A percentile compares a stretch with the other conserved stretches of the same genome.
These are phyloP conservation scores for Stratiolaelaps scimitus DNA, from an alignment of 1,140 invertebrate genomes.

Conservation along the genomic window DNA sequence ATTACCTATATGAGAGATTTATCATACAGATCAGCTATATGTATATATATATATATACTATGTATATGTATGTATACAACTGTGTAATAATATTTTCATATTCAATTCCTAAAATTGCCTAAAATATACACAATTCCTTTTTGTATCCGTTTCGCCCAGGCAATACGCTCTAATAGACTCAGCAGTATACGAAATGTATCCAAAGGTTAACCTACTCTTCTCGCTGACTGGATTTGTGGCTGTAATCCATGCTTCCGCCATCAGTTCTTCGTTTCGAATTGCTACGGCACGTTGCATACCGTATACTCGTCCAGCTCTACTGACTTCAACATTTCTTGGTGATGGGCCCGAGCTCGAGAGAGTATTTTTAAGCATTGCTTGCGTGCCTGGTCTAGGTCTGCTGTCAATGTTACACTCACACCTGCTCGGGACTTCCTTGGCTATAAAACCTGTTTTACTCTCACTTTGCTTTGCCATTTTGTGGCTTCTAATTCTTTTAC, in stretches of 20 bases:
- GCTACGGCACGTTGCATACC: background rate
- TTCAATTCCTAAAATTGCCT: no score
- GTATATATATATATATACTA: no score
- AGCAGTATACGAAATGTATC: slow-evolving; percentile 18
- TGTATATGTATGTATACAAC: no score
- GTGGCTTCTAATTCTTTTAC: background rate
- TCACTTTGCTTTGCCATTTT: background rate
- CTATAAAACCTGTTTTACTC: background rate
- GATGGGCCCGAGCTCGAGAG: background rate
- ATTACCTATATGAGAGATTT: no score
- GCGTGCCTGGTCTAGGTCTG: background rate
- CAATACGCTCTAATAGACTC: slow-evolving; percentile 10
- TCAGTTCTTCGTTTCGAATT: slow-evolving; percentile 12
- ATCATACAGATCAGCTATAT: no score
- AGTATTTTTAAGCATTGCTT: background rate
- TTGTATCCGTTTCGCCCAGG: background rate
- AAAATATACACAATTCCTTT: no score
- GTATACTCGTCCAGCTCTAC: background rate
- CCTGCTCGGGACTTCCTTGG: background rate
- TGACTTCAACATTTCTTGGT: background rate
- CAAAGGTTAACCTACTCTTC: slow-evolving; percentile 19
- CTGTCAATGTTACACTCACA: background rate
- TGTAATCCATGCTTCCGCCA: slow-evolving; percentile 8
- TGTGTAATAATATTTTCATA: no score
- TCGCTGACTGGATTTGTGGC: slow-evolving; percentile 23